Base-by-base conservation (phyloP, 2,888 invertebrate species). In the Caenorhabditis angaria region DNA sequence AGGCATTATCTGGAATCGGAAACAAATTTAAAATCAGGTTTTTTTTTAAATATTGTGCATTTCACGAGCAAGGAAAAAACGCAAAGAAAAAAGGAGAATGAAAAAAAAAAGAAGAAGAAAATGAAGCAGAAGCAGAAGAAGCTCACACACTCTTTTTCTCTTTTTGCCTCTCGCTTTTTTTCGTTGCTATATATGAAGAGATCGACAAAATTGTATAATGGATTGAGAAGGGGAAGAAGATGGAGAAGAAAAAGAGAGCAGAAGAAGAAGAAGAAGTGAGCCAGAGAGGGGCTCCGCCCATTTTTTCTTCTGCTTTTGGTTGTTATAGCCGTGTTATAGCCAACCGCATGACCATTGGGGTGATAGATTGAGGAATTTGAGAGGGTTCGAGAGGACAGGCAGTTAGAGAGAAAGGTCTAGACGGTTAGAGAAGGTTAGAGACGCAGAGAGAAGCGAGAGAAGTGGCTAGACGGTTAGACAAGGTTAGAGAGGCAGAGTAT, bases 1-100 rank as follows among this genome's bases (percentile, higher is more conserved):
- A 35, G 80, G 80, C 81, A 81, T 41, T 32, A 32, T 28, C 53
- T 22, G 41, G n/a, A n/a, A 53, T 20, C 4, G 12, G 27, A 24
- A 22, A n/a, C 24, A 24, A 53, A 14, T 50, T 5, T 6, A 50
- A n/a, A 50, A 6, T 27, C 29, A 24, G 51, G 51, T 8, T 8
- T 6, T 32, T 32, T 8, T 32, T 32, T 32, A 32, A 32, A 8
- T 32, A 8, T 32, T 32, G 32, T 32, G 32, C 5, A 32, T n/a
- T n/a, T n/a, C n/a, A 20, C 27, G 10, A 54, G 5, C 6, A 12
- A 22, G 14, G 6, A 18, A 55, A 6, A 55, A 2, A 10, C 3
- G 27, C 20, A 27, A 25, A 27, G 4, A 12, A 28, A 54, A 18
- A 12, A 25, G 41, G 35, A 53, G 58, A 57, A n/a, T 25, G 58